Percentiles rank a stretch among this genome's conserved stretches.
Evolutionary conservation across 2,888 invertebrate genomes (phyloP).

Genomic region (Nemoura dubitans): DNA sequence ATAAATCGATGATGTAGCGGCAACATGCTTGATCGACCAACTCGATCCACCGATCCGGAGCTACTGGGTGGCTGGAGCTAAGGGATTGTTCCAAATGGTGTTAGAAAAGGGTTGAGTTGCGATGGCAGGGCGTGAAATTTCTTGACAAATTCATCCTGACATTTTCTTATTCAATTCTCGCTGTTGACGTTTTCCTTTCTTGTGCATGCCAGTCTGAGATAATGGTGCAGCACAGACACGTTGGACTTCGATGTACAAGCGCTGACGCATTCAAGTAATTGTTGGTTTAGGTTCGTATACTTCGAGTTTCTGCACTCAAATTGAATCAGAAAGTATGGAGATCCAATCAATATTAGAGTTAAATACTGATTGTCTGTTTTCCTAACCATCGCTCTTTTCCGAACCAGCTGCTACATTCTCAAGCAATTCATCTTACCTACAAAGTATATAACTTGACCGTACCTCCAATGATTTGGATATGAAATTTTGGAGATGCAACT

Average conservation of each 20-base stretch:
- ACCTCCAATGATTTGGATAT: no score
- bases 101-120: slow-evolving; percentile 33
- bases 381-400: no score
- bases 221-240: neutral
- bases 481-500: no score
- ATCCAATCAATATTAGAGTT: no score
- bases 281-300: neutral
- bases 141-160: slow-evolving; percentile 9
- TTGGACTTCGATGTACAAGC: neutral
- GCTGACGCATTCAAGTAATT: neutral
- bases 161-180: slow-evolving; percentile 29
- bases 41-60: neutral
- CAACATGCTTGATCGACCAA: neutral
- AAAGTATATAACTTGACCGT: no score
- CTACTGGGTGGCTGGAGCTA: slow-evolving; percentile 32
- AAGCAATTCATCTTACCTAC: no score
- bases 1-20: neutral
- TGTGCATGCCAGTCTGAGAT: neutral
- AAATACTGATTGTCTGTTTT: no score
- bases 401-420: no score
- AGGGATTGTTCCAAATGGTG: slow-evolving; percentile 19
- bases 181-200: slow-evolving; percentile 37
- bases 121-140: slow-evolving; percentile 31
- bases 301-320: no score
- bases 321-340: no score